phyloP scores from a whole-genome alignment of 2,888 invertebrate genomes.

The Pegoplata infirma region DNA sequence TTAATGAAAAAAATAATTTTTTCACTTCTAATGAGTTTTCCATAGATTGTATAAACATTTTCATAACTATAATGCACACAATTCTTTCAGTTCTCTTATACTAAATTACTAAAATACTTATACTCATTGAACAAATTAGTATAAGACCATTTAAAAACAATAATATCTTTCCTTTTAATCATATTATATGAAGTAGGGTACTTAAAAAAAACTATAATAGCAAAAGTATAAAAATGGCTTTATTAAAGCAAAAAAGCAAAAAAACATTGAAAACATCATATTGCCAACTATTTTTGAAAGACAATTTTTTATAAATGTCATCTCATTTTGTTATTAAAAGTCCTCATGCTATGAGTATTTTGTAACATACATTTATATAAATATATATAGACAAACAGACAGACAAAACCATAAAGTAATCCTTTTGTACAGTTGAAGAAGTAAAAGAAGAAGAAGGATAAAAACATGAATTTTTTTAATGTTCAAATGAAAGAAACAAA shows the following conservation, averaged over 20 bases:
- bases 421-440: slow-evolving; percentile 43
- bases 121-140: no score
- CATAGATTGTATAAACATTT: no score
- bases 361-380: slow-evolving; percentile 5
- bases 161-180: no score
- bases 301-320: slow-evolving; percentile 51
- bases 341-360: slow-evolving; percentile 16
- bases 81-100: no score
- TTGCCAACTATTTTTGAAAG: slow-evolving; percentile 54
- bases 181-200: neutral
- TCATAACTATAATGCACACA: no score
- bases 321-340: slow-evolving; percentile 62
- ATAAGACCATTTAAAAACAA: no score
- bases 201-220: neutral
- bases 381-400: slow-evolving; percentile 8
- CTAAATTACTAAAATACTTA: no score
- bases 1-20: no score
- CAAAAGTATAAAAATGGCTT: neutral
- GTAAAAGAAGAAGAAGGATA: neutral
- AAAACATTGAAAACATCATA: slow-evolving; percentile 20
- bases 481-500: slow-evolving; percentile 32
- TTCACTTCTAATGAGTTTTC: no score
- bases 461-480: slow-evolving; percentile 48
- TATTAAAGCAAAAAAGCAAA: slow-evolving; percentile 11
- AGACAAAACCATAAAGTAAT: slow-evolving; percentile 58